Conservation (phyloP, 2,113 vertebrate genomes). For the Muscicapa adusta region DNA sequence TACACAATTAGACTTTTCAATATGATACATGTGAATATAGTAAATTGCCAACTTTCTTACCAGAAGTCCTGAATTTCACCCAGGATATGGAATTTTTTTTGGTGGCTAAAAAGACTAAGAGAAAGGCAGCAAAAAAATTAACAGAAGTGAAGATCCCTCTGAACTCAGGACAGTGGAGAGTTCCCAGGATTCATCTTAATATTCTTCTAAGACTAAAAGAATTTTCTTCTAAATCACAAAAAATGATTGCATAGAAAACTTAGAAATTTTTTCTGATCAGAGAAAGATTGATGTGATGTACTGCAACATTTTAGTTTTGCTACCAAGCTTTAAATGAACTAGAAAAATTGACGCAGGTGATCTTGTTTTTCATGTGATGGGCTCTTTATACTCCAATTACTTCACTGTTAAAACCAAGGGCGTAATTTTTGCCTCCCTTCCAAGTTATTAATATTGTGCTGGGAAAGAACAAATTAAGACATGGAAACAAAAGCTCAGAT, state of each 20-base stretch:
- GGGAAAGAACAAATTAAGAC: background rate
- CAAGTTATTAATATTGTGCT: background rate
- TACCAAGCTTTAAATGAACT: background rate
- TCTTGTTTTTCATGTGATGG: background rate
- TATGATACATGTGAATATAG: background rate
- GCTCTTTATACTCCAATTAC: background rate
- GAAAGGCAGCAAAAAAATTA: background rate
- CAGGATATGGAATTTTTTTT: background rate
- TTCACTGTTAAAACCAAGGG: background rate
- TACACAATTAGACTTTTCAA: background rate
- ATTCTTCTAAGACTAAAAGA: background rate
- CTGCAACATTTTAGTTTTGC: background rate
- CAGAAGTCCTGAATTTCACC: constrained; percentile 33
- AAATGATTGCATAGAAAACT: background rate
- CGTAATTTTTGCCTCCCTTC: background rate
- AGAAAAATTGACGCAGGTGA: background rate
- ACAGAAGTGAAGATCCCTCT: background rate
- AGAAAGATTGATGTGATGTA: background rate
- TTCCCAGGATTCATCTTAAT: background rate
- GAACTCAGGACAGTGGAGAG: background rate
- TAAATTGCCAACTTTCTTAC: background rate
- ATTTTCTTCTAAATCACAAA: background rate
- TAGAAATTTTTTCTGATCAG: background rate
- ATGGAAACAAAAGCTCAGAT: background rate
- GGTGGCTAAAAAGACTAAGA: background rate